Evolutionary conservation across 2,888 invertebrate species (phyloP), one percentile per base, ranked within the genome.

Genomic region (Amiota communis): DNA sequence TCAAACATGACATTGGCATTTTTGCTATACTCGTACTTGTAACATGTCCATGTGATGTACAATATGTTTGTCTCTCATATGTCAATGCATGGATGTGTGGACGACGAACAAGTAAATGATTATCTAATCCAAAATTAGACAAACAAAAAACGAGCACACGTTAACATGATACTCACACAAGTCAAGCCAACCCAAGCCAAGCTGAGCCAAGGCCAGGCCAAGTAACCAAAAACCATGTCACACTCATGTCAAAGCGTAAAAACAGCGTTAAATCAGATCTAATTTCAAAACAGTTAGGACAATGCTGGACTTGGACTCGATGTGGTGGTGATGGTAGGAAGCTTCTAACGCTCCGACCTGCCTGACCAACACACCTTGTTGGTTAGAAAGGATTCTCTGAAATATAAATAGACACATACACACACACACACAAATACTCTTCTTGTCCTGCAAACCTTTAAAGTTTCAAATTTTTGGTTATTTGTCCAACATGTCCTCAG

Each of bases 381-480:
- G 15, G 15, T 59, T 59, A 56, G 68, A 15, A 56, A 68, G 23
- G 72, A 70, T 68, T 9, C 57, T 51, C 61, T 12, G 71, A 74
- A 59, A 71, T 47, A 73, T 67, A 20, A 68, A 72, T 72, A 71
- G 11, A 12, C 57, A 61, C 61, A n/a, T 71, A 74, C 64, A 71
- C 49, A 73, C 69, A 20, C 68, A 72, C 72, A 71, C 73, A 76
- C 53, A 36, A 72, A 23, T 56, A n/a, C 57, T 57, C 15, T 64
- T 47, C 47, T 53, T 69, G 72, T 74, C 36, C 81, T 76, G 74
- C 61, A 76, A 36, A 36, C 36, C 76, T 78, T 83, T 79, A 81
- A 83, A 86, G 86, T 86, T 85, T 84, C 79, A 82, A 86, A 83
- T 83, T 85, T 84, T 84, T 81, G 81, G 84, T 83, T 85, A 82